phyloP scores from a whole-genome alignment of 2,888 invertebrate species.

The Plutella xylostella region DNA sequence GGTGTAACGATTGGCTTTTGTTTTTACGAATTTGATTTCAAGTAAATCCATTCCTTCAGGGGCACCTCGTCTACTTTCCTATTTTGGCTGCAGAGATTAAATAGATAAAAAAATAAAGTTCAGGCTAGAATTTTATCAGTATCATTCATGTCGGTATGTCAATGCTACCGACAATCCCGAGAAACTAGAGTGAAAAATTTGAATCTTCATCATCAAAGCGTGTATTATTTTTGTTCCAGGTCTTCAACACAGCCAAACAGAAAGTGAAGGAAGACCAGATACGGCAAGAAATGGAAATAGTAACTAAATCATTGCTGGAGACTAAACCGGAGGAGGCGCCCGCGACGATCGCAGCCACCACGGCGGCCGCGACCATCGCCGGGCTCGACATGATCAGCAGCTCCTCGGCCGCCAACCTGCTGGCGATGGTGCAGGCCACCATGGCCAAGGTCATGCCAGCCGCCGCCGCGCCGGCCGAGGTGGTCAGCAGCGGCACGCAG shows the following conservation, averaged over 20 bases:
- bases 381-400: slow-evolving; percentile 24
- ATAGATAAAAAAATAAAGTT: no score
- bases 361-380: slow-evolving; percentile 10
- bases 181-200: no score
- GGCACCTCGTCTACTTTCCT: no score
- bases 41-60: no score
- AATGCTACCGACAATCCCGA: no score
- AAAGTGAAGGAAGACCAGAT: slow-evolving; percentile 75
- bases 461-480: slow-evolving; percentile 20
- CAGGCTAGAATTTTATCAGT: no score
- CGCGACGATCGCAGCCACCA: slow-evolving; percentile 10
- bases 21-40: no score
- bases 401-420: slow-evolving; percentile 44
- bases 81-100: no score
- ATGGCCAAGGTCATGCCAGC: slow-evolving; percentile 24
- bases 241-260: slow-evolving; percentile 80
- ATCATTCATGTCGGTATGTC: no score
- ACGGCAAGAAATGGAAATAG: slow-evolving; percentile 70
- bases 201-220: no score
- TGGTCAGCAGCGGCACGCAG: slow-evolving; percentile 34
- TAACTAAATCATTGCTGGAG: slow-evolving; percentile 54
- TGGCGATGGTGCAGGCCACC: slow-evolving; percentile 53
- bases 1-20: no score
- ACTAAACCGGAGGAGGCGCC: slow-evolving; percentile 27
- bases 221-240: slow-evolving; percentile 34